Conservation (phyloP, 1,140 invertebrate species). For the Drosophila rhopaloa region DNA sequence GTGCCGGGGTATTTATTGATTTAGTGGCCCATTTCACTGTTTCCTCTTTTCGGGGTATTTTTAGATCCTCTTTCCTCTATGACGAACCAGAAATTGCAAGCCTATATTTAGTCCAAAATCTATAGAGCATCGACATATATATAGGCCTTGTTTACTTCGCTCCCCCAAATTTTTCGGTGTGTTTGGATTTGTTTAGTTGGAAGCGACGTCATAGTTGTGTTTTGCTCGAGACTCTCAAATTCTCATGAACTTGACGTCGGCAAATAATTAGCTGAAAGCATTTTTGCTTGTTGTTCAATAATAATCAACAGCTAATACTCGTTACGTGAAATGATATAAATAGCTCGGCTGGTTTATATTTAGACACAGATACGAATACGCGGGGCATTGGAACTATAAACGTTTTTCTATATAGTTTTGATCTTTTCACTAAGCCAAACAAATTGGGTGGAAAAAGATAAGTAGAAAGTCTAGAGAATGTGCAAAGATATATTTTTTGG, state of each 20-base stretch:
- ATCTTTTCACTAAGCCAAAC: slow-evolving; percentile 58
- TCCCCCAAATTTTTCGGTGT: slow-evolving; percentile 29
- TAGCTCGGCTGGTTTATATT: slow-evolving; percentile 57
- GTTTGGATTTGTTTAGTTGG: slow-evolving; percentile 44
- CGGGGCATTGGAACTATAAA: slow-evolving; percentile 16
- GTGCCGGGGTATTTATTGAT: slow-evolving; percentile 48
- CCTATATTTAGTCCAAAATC: slow-evolving; percentile 37
- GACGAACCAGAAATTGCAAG: slow-evolving; percentile 70
- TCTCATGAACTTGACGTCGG: slow-evolving; percentile 75
- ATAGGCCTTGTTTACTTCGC: slow-evolving; percentile 59
- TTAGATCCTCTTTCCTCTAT: slow-evolving; percentile 28
- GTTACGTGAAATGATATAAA: slow-evolving; percentile 74
- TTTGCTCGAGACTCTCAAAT: slow-evolving; percentile 35
- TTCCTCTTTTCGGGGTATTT: slow-evolving; percentile 15
- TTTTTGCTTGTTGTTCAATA: slow-evolving; percentile 68
- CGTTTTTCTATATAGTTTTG: slow-evolving; percentile 28
- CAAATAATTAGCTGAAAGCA: slow-evolving; percentile 69
- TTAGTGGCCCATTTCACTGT: slow-evolving; percentile 50
- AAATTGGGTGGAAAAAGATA: slow-evolving; percentile 38
- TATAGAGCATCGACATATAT: slow-evolving; percentile 43
- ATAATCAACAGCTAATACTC: slow-evolving; percentile 64
- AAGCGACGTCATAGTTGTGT: slow-evolving; percentile 65
- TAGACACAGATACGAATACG: slow-evolving; percentile 45
- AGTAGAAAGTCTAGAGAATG: slow-evolving; percentile 10
- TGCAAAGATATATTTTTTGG: slow-evolving; percentile 27